Evolutionary conservation across 92 coral and sea anemone genomes (phyloP), one percentile per base, ranked within the genome.

Genomic region (Pocillopora meandrina): DNA sequence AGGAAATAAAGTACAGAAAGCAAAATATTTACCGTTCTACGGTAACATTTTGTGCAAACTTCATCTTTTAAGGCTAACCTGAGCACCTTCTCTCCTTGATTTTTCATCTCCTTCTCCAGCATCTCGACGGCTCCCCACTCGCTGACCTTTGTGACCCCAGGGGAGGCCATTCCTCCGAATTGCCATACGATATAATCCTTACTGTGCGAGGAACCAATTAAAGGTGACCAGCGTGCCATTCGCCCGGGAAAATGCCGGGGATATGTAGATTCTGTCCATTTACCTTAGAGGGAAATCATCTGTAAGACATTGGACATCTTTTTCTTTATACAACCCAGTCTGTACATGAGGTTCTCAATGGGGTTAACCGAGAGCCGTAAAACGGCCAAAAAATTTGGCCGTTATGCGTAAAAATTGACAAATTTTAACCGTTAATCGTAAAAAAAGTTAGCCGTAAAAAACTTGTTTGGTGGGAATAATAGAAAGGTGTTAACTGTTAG

Each of bases 141-240:
- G 36, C 96, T 92, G 86, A 96, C 90, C 63, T 62, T 86, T 75
- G 87, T 84, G 33, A 94, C 92, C 0, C 93, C 99, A n/a, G 90
- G 77, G 56, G 98, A 90, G n/a, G 99, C 99, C 71, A 89, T 71
- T 0, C 90, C 89, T 2, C 99, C 99, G 80, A 84, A 92, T 69
- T 85, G 72, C 99, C 99, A 96, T 57, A 96, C 65, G 42, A 89
- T 61, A 52, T 96, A 93, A 9, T 78, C 84, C 74, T 86, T 92
- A 59, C 91, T 92, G 88, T 96, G 99, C 76, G 99, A 90, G 75
- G 98, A 92, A 80, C 99, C 98, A 61, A 96, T 90, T 87, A 96
- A 83, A 60, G 91, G 72, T 64, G 99, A 96, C 92, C 97, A 96
- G 87, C 95, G 94, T 55, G 99, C 95, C 92, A 94, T 89, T 9